Evolutionary conservation across 2,113 vertebrate species (phyloP).

Genomic region (Leptosomus discolor): DNA sequence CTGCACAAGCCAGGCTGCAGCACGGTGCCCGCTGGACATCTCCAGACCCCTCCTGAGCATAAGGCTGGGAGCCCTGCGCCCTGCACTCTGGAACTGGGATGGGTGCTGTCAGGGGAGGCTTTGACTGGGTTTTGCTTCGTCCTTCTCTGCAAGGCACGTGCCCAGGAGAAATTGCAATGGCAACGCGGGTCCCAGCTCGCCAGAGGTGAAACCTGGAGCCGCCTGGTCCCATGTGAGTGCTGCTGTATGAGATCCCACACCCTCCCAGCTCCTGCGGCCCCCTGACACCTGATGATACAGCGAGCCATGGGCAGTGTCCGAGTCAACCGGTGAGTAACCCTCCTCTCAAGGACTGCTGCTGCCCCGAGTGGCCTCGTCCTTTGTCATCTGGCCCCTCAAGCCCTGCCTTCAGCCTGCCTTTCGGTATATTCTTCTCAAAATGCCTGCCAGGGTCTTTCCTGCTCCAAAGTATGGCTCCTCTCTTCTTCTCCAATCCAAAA

Average conservation of each 20-base stretch:
- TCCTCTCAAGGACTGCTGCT: not conserved
- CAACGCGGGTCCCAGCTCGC: not conserved
- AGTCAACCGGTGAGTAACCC: constrained; percentile 64
- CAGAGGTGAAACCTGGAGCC: not conserved
- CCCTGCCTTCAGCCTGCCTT: not conserved
- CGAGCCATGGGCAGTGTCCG: constrained; percentile 66
- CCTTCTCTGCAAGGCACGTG: not conserved
- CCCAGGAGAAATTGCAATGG: not conserved
- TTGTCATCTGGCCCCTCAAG: not conserved
- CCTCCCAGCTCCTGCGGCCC: not conserved
- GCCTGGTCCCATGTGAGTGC: not conserved
- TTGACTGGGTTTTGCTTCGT: not conserved
- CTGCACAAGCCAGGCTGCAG: not conserved
- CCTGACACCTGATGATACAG: constrained; percentile 39
- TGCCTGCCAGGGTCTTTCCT: not conserved
- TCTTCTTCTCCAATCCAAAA: not conserved
- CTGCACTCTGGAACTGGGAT: fast-evolving
- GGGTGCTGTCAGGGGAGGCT: not conserved
- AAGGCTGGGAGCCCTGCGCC: not conserved
- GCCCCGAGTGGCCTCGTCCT: not conserved
- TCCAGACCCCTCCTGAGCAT: not conserved
- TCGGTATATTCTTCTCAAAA: not conserved
- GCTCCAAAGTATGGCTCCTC: not conserved
- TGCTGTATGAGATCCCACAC: not conserved
- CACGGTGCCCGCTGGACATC: fast-evolving